Evolutionary conservation across 1,140 invertebrate species (phyloP), one percentile per base, ranked within the genome.

Genomic region (Leptestheria dahalacensis): DNA sequence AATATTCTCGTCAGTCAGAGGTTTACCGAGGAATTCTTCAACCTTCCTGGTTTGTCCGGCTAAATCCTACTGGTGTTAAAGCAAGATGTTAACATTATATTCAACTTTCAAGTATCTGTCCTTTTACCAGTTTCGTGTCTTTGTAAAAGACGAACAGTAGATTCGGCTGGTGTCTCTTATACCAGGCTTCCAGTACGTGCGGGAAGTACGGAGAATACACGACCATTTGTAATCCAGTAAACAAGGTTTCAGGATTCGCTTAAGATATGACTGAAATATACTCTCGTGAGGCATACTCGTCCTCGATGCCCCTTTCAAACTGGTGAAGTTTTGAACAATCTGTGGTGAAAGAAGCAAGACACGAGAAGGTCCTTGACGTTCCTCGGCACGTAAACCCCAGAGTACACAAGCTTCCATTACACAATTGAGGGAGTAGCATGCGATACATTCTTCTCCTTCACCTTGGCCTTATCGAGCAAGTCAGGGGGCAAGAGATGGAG

Each of bases 121-220:
- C n/a, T 53, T 48, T 67, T 68, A 78, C 77, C 66, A 69, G 72
- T 66, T 87, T 87, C 84, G 90, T 83, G 52, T 91, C 86, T 73
- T 93, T 88, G 66, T 87, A 94, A 63, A 81, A 89, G 24, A 91
- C 69, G 64, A 92, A 85, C 0, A 89, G 71, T 2, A 91, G 71
- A 64, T 91, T 89, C 0, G 82, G 77, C 49, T 89, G 78, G 58
- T 59, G 12, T 41, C 60, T 60, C 23, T 49, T n/a, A 23, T 57
- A 53, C 66, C 65, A 64, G 12, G 64, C 66, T 21, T 65, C 62
- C 23, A 59, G 46, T 20, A 65, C 21, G 18, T 65, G 64, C 12
- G 53, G 46, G 26, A 57, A 57, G 33, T 60, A 66, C 11, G 62
- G 56, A 3, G 61, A 57, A 21, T 47, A 63, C 62, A 82, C 76